Evolutionary conservation across 92 coral and sea anemone genomes (phyloP), one percentile per base, ranked within the genome.

Genomic region (Palythoa grandis): DNA sequence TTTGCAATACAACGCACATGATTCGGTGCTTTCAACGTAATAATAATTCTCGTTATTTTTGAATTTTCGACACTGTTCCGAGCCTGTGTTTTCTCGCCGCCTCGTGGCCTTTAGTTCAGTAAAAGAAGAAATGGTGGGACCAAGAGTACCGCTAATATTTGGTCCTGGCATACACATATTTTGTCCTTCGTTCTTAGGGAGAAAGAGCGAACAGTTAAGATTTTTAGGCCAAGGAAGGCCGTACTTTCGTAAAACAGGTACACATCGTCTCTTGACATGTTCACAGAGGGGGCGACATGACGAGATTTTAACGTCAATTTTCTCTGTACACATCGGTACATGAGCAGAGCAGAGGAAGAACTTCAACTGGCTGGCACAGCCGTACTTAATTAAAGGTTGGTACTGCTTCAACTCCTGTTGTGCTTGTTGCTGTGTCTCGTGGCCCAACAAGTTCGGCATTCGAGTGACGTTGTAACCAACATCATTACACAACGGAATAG

Each of bases 271-370:
- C 60, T 95, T 92, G 5, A 95, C 99, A 72, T 93, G 88, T 52
- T 97, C 99, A 85, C 99, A 97, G 86, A 97, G 90, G 17, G 99
- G 98, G 16, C 99, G 94, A 86, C 99, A 97, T 5, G 99, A 90
- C 25, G 94, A 92, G 67, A 97, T 95, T 52, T 79, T 43, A 35
- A 92, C 87, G 43, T 92, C 92, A 10, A 95, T 87, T 82, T 91
- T 90, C 2, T 93, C 91, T 0, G 95, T 91, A 58, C 99, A 97
- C 95, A 97, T 88, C 12, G 99, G 99, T 52, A 95, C 95, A 77
- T 95, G 95, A 65, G 96, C 93, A 47, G 99, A 97, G 67, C 99
- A 97, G 48, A 97, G 88, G 83, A 97, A 97, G 87, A 97, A 95
- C 70, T 87, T 87, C 89, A 95, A 70, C 61, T 95, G 98, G 15